Percentiles rank a stretch among this genome's conserved stretches.
phyloP scores from a whole-genome alignment of 2,888 invertebrate species.

The Deilephila elpenor region DNA sequence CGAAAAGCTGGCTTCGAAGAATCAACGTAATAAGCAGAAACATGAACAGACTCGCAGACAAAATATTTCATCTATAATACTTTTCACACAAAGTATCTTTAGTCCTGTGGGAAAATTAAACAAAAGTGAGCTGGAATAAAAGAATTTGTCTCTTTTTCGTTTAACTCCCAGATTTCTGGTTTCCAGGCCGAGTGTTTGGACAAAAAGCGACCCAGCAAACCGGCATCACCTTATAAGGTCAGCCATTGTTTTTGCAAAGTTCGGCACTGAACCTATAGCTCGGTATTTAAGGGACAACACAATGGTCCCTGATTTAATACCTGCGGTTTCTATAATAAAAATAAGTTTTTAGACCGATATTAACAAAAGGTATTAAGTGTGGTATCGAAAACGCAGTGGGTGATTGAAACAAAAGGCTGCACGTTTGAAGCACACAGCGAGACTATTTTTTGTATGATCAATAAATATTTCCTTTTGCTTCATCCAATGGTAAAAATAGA shows the following conservation, averaged over 20 bases:
- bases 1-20: too few relatives aligned
- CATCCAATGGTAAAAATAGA: too few relatives aligned
- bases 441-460: too few relatives aligned
- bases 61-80: too few relatives aligned
- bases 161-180: slow-evolving; percentile 57
- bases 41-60: too few relatives aligned
- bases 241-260: slow-evolving; percentile 67
- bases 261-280: slow-evolving; percentile 17
- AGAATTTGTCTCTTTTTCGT: slow-evolving; percentile 51
- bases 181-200: slow-evolving; percentile 45
- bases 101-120: slow-evolving; percentile 12
- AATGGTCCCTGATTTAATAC: slow-evolving; percentile 3
- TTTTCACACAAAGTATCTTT: not conserved
- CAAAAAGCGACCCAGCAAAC: slow-evolving; percentile 57
- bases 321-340: not conserved
- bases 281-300: not conserved
- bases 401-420: too few relatives aligned
- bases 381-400: too few relatives aligned
- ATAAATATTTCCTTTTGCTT: too few relatives aligned
- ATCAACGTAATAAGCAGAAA: too few relatives aligned
- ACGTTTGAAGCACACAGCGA: too few relatives aligned
- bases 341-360: not conserved
- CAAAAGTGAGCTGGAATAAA: slow-evolving; percentile 24
- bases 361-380: not conserved
- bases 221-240: slow-evolving; percentile 65